Percentiles rank a stretch among this genome's conserved stretches.
Evolutionary conservation across 2,888 invertebrate genomes (phyloP).

Genomic region (Adineta ricciae): DNA sequence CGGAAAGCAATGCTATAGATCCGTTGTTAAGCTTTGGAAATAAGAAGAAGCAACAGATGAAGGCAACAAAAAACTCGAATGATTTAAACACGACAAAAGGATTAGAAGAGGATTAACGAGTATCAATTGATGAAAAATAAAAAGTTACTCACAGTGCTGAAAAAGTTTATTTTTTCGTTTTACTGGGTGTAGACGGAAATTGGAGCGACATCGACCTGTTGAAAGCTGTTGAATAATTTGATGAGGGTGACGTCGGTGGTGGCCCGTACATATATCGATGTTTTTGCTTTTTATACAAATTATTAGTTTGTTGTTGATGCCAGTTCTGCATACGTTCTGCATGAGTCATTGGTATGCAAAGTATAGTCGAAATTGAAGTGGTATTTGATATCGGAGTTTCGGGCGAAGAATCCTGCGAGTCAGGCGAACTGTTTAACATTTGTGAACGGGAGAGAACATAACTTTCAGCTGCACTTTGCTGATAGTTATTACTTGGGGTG

Average conservation of each 20-base stretch:
- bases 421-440: neutral
- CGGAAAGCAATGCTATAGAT: no score
- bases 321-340: neutral
- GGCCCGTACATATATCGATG: neutral
- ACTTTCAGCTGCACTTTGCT: neutral
- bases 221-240: neutral
- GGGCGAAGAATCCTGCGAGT: neutral
- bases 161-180: no score
- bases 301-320: neutral
- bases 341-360: neutral
- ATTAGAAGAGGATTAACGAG: neutral
- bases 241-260: neutral
- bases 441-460: neutral
- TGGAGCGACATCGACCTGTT: neutral
- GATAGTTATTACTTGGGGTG: neutral
- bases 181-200: no score
- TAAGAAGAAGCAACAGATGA: neutral
- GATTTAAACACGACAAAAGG: neutral
- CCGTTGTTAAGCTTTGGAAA: no score
- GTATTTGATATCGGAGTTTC: neutral
- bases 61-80: neutral
- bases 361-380: neutral
- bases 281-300: neutral
- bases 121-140: no score
- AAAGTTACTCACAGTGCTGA: no score